A percentile compares a stretch with the other conserved stretches of the same genome.
phyloP scores from a whole-genome alignment of 2,797 vertebrate species.

The Gouania willdenowi region DNA sequence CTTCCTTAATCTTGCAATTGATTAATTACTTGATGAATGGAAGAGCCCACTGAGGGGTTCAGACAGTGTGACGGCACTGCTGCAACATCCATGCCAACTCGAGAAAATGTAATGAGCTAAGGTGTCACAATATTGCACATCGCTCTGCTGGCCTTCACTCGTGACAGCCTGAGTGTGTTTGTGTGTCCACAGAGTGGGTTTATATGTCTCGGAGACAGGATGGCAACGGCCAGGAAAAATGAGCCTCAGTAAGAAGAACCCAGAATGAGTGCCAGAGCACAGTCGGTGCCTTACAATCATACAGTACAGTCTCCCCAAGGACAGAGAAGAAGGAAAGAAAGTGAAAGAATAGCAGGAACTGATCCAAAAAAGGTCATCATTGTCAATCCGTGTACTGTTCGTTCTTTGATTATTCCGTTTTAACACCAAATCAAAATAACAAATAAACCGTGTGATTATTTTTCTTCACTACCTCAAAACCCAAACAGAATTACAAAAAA shows the following conservation, averaged over 20 bases:
- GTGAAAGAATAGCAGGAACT: constrained; percentile 12
- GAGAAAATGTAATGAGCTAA: constrained; percentile 75
- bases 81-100: constrained; percentile 60
- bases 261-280: constrained; percentile 41
- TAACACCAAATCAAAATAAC: no score
- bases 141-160: constrained; percentile 51
- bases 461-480: no score
- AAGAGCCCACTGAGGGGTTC: constrained; percentile 25
- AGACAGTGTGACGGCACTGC: constrained; percentile 65
- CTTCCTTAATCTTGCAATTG: no score
- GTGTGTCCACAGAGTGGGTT: constrained; percentile 25
- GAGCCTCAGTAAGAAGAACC: constrained; percentile 24
- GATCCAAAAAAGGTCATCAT: constrained; percentile 14
- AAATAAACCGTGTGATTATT: no score
- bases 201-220: constrained; percentile 39
- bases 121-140: constrained; percentile 76
- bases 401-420: no score
- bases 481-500: no score
- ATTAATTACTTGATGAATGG: no score
- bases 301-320: constrained; percentile 13
- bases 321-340: not conserved
- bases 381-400: not conserved
- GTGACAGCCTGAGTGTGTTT: constrained; percentile 45
- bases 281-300: constrained; percentile 20
- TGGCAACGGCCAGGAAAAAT: constrained; percentile 24